These are phyloP conservation scores for Oikopleura albicans DNA, from an alignment of 23 tunicate genomes.

Conservation along the genomic window DNA sequence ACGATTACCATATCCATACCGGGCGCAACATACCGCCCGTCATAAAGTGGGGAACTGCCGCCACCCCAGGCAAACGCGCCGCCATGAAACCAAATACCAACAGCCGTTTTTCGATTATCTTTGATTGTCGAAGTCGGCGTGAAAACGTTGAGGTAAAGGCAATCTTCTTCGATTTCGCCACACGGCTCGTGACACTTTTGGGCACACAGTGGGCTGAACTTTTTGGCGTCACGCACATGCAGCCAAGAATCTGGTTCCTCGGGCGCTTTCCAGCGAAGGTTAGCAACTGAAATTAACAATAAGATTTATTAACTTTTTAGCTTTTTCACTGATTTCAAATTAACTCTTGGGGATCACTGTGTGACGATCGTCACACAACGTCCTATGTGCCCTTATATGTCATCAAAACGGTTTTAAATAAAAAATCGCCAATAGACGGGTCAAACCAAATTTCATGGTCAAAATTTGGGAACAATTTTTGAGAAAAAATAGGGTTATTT, in stretches of 20 bases:
- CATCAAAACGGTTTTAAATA: too few species aligned
- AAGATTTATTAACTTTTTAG: too few species aligned
- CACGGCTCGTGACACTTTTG: background rate
- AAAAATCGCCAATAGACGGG: too few species aligned
- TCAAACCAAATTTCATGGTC: too few species aligned
- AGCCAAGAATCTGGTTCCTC: background rate
- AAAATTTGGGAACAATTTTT: too few species aligned
- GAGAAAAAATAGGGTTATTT: too few species aligned
- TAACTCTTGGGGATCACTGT: too few species aligned
- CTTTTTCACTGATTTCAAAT: too few species aligned
- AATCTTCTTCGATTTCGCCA: background rate
- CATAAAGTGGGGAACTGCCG: constrained; percentile 11
- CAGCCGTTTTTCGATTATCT: background rate
- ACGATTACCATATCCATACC: constrained; percentile 2
- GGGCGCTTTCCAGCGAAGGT: background rate
- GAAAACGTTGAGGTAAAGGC: background rate
- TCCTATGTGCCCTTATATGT: too few species aligned
- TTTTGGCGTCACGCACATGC: background rate
- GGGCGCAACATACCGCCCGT: background rate
- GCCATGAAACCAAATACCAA: constrained; percentile 14
- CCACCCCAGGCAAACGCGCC: constrained; percentile 8
- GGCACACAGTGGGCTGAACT: background rate
- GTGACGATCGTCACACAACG: too few species aligned
- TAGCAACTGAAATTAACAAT: background rate
- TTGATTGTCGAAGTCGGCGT: background rate